Evolutionary conservation across 2,113 vertebrate genomes (phyloP), one percentile per base, ranked within the genome.

Genomic region (Anolis carolinensis): DNA sequence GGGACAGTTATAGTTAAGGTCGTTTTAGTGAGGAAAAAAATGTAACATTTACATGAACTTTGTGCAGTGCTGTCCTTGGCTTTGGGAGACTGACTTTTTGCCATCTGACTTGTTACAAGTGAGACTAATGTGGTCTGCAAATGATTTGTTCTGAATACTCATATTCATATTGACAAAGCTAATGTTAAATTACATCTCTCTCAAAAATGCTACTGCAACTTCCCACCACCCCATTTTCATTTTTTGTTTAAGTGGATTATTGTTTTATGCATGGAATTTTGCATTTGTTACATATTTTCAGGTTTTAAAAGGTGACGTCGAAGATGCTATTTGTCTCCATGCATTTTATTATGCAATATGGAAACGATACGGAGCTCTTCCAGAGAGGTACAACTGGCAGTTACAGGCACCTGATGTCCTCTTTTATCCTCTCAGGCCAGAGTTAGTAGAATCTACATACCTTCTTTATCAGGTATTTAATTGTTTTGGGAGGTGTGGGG

Each of bases 301-400:
- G 99, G 98, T 99, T 82, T 93, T 99, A 93, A 99, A 96, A 89
- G 98, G 98, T 32, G 98, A 99, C 79, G 97, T 99, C 85, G 99
- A 99, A 92, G 98, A 99, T 67, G 99, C 98, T 44, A 99, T 99
- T 95, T 99, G 99, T 93, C 97, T 99, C 20, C 99, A 99, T 44
- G 98, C 99, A 88, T 99, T 99, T 93, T 99, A 99, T 94, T 99
- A 99, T 32, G 98, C 98, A 93, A 99, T 99, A 67, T 99, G 99
- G 99, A 99, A 98, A 80, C 97, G 99, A 18, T 99, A 98, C 0
- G 99, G 98, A 21, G 98, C 99, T 72, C 96, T 99, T 82, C 98
- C 99, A 0, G 99, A 99, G 92, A 95, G 99, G 71, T 99, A 98
- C 92, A 99, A 99, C 97, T 99, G 99, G 99, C 98, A 99, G 85